A percentile compares a stretch with the other conserved stretches of the same genome.
Evolutionary conservation across 2,113 vertebrate genomes (phyloP).

Genomic region (Myanophis thanlyinensis): DNA sequence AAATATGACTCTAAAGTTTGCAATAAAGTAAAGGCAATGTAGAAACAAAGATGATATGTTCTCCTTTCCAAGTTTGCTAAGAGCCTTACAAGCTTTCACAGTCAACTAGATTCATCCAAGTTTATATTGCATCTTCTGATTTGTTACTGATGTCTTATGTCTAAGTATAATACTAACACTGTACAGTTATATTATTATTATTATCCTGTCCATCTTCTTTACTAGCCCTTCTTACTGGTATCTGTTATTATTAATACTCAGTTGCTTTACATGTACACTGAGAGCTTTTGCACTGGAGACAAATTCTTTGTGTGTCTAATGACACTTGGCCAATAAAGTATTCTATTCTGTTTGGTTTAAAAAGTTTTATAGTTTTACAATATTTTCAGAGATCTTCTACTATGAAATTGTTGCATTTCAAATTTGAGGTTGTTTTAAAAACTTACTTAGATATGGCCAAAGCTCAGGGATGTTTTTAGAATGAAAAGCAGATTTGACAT

Average conservation of each 20-base stretch:
- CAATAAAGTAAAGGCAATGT: not conserved
- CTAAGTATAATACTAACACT: not conserved
- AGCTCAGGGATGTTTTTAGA: not conserved
- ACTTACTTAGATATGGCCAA: not conserved
- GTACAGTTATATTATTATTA: not conserved
- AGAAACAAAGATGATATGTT: not conserved
- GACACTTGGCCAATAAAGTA: not conserved
- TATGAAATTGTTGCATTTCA: not conserved
- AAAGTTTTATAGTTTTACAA: not conserved
- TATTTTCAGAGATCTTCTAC: not conserved
- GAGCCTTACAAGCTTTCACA: not conserved
- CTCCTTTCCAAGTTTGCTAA: not conserved
- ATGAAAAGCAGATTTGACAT: not conserved
- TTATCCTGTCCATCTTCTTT: not conserved
- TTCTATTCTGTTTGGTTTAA: not conserved
- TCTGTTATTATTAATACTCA: no score
- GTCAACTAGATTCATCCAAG: not conserved
- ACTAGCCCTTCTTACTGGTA: not conserved
- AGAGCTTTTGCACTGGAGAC: not conserved
- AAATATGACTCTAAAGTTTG: not conserved
- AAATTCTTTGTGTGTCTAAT: not conserved
- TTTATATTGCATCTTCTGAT: not conserved
- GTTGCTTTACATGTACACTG: no score
- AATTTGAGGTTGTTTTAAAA: not conserved
- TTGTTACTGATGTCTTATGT: not conserved